Conservation (phyloP, 2,113 vertebrate genomes). For the Percina caprodes region DNA sequence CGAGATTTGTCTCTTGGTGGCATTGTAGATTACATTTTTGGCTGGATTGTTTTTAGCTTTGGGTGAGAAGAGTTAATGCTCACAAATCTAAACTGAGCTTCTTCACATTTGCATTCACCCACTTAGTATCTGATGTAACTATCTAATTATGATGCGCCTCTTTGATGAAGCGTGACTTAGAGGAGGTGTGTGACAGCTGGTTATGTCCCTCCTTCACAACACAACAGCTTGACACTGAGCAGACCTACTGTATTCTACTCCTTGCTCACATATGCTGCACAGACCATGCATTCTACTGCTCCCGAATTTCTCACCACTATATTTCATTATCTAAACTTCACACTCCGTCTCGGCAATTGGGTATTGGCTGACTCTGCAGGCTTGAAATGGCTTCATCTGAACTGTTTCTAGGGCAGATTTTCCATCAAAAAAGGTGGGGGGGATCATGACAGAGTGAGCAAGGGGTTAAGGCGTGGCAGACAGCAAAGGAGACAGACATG, state of each 20-base stretch:
- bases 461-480: slow-evolving; percentile 57
- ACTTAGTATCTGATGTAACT: slow-evolving; percentile 54
- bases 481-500: slow-evolving; percentile 37
- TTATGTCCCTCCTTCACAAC: slow-evolving; percentile 37
- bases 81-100: slow-evolving; percentile 49
- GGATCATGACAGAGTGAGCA: slow-evolving; percentile 8
- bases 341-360: slow-evolving; percentile 7
- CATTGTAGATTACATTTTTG: slow-evolving; percentile 52
- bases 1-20: slow-evolving; percentile 59
- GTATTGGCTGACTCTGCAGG: slow-evolving; percentile 13
- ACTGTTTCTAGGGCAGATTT: slow-evolving; percentile 37
- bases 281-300: not conserved
- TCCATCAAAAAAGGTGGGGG: not conserved
- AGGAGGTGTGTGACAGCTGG: slow-evolving; percentile 66
- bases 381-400: slow-evolving; percentile 35
- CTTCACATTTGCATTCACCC: slow-evolving; percentile 34
- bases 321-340: slow-evolving; percentile 32
- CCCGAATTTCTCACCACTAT: slow-evolving; percentile 7
- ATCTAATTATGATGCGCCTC: slow-evolving; percentile 49
- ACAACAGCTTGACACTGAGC: slow-evolving; percentile 28
- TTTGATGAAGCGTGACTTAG: slow-evolving; percentile 57
- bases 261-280: slow-evolving; percentile 46
- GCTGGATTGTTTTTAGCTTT: slow-evolving; percentile 40
- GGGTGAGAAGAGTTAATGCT: slow-evolving; percentile 36
- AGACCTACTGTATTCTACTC: slow-evolving; percentile 29